These are phyloP conservation scores for Erebia aethiops DNA, from an alignment of 2,888 invertebrate genomes.

Conservation along the genomic window DNA sequence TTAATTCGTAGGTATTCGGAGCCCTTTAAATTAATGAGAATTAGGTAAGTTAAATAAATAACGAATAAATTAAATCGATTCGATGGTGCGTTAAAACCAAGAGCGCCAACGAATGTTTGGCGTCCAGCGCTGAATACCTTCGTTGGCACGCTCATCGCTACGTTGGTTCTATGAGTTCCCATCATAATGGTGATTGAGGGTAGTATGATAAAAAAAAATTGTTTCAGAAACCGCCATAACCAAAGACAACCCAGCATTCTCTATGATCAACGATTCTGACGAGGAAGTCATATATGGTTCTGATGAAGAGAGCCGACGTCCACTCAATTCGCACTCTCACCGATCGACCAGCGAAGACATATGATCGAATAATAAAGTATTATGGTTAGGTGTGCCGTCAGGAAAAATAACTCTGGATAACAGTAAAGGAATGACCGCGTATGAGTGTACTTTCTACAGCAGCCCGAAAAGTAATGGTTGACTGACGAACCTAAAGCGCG, in stretches of 20 bases:
- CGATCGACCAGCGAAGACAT: constrained; percentile 84
- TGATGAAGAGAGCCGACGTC: constrained; percentile 92
- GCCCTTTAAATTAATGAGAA: no score
- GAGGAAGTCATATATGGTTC: constrained; percentile 98
- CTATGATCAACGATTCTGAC: constrained; percentile 99
- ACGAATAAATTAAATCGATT: background rate
- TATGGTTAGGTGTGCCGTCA: constrained; percentile 28
- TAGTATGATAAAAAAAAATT: background rate
- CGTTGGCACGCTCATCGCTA: background rate
- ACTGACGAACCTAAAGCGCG: no score
- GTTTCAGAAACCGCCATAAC: constrained; percentile 92
- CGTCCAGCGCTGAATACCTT: background rate
- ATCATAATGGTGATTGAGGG: background rate
- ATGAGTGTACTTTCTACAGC: no score
- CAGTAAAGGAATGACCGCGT: no score
- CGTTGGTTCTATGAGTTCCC: background rate
- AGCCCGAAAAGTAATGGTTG: no score
- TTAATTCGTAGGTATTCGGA: no score
- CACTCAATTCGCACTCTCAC: constrained; percentile 86
- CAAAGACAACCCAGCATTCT: constrained; percentile 98
- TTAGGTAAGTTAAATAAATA: no score
- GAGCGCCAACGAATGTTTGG: background rate
- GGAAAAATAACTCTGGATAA: background rate
- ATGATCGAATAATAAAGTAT: constrained; percentile 57
- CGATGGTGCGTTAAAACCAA: background rate